Evolutionary conservation across 2,797 vertebrate species (phyloP).

Genomic region (Lepilemur ruficaudatus): DNA sequence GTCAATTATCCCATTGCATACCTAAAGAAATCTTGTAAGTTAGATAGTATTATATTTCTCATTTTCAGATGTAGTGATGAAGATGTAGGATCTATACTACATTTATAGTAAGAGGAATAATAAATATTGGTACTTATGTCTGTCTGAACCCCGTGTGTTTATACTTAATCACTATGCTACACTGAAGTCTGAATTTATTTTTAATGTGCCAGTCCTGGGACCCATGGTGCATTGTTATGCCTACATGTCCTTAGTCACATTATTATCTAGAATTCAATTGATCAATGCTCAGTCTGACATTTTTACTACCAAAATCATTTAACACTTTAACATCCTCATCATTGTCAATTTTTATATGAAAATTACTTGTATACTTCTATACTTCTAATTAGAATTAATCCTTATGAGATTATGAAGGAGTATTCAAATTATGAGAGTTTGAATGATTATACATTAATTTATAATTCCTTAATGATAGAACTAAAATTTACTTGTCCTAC

Average conservation of each 20-base stretch:
- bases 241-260: not conserved
- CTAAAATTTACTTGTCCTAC: not conserved
- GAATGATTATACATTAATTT: not conserved
- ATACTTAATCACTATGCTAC: not conserved
- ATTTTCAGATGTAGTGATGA: not conserved
- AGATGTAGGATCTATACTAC: not conserved
- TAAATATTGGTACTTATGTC: not conserved
- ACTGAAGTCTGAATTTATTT: not conserved
- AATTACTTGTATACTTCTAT: not conserved
- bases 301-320: not conserved
- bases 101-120: not conserved
- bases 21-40: not conserved
- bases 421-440: not conserved
- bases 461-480: not conserved
- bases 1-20: not conserved
- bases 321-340: not conserved
- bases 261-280: not conserved
- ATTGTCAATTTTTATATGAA: not conserved
- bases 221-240: not conserved
- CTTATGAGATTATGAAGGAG: not conserved
- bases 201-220: not conserved
- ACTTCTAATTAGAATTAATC: constrained; percentile 32
- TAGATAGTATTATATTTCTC: not conserved
- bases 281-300: not conserved
- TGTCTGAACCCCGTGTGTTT: not conserved